A percentile compares a stretch with the other conserved stretches of the same genome.
These are phyloP conservation scores for Microtus ochrogaster DNA, from an alignment of 2,113 vertebrate species.

Conservation along the genomic window DNA sequence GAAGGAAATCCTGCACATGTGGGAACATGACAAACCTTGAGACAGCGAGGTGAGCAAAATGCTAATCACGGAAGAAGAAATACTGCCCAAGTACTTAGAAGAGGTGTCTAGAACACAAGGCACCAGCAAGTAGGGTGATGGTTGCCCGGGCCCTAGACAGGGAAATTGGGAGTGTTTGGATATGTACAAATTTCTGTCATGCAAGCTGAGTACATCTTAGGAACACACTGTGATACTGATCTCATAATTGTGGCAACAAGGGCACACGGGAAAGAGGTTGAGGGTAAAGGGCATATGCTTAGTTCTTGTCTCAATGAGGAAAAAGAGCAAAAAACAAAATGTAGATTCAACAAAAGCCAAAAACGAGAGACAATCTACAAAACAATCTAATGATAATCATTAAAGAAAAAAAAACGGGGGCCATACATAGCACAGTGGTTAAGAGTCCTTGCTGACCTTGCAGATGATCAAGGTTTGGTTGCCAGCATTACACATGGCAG, in stretches of 20 bases:
- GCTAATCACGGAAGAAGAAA: neutral
- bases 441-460: neutral
- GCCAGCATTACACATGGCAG: neutral
- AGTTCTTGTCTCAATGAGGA: neutral
- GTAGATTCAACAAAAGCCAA: neutral
- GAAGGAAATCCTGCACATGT: neutral
- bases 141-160: neutral
- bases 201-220: neutral
- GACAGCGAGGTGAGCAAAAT: neutral
- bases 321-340: neutral
- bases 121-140: no score
- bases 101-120: no score
- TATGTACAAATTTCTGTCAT: neutral
- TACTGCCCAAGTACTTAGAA: rapidly evolving
- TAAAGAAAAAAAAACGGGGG: no score
- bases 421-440: neutral
- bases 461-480: neutral
- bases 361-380: neutral
- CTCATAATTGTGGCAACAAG: neutral
- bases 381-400: rapidly evolving
- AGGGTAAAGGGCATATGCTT: neutral
- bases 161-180: no score
- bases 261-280: no score
- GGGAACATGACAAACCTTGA: neutral
- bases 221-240: neutral